A percentile compares a stretch with the other conserved stretches of the same genome.
These are phyloP conservation scores for Sinopyrophorus schimmeli DNA, from an alignment of 2,888 invertebrate genomes.

Conservation along the genomic window DNA sequence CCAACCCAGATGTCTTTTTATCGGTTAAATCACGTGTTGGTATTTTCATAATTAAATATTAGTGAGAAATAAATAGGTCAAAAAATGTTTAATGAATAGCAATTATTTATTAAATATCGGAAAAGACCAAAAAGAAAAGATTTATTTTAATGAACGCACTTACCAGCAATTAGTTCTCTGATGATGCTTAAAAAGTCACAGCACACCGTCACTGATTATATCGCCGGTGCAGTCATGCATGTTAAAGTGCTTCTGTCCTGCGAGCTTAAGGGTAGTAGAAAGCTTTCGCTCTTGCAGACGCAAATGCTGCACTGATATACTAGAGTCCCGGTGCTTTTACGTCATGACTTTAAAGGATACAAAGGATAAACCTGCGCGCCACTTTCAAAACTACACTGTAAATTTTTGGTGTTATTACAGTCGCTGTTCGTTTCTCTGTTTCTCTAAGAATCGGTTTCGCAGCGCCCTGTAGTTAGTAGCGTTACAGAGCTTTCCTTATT, in stretches of 20 bases:
- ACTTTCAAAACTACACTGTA: constrained; percentile 19
- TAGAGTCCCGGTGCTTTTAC: constrained; percentile 47
- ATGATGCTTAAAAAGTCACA: constrained; percentile 32
- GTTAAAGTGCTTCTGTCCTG: constrained; percentile 35
- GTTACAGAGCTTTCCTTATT: no score
- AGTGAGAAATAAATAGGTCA: no score
- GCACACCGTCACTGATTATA: constrained; percentile 38
- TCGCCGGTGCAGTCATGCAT: constrained; percentile 41
- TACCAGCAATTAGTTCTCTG: constrained; percentile 31
- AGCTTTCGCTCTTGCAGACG: constrained; percentile 35
- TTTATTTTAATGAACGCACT: no score
- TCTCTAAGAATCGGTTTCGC: neutral
- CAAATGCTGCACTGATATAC: constrained; percentile 40
- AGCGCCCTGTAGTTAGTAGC: constrained; percentile 19
- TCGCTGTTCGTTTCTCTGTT: constrained; percentile 31
- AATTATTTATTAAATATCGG: no score
- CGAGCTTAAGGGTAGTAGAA: constrained; percentile 19
- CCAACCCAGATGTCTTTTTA: no score
- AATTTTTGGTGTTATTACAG: constrained; percentile 18
- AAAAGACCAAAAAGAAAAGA: no score
- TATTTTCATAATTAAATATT: no score
- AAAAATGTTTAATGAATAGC: no score
- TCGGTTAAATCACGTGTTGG: no score
- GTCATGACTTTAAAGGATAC: constrained; percentile 39
- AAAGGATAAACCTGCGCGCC: constrained; percentile 29